These are phyloP conservation scores for Aulostomus chinensis DNA, from an alignment of 2,797 vertebrate genomes.

Conservation along the genomic window DNA sequence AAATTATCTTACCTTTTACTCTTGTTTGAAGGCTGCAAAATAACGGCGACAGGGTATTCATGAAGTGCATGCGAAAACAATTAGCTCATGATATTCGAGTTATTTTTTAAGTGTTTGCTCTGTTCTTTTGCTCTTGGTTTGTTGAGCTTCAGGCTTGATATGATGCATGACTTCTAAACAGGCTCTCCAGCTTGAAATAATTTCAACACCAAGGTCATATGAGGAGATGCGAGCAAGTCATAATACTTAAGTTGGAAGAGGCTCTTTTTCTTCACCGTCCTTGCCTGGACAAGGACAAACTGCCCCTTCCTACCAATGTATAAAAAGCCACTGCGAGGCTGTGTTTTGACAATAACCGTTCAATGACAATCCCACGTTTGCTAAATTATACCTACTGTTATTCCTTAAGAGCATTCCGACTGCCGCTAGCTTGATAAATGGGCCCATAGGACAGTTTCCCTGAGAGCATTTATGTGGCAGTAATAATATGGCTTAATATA, in stretches of 20 bases:
- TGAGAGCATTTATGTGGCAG: slow-evolving; percentile 60
- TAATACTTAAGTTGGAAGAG: slow-evolving; percentile 30
- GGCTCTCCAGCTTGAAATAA: slow-evolving; percentile 15
- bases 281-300: slow-evolving; percentile 33
- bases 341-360: slow-evolving; percentile 37
- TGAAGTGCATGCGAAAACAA: too few species aligned
- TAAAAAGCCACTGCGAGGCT: slow-evolving; percentile 5
- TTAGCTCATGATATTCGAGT: too few species aligned
- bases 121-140: neutral
- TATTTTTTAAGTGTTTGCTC: too few species aligned
- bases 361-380: slow-evolving; percentile 14
- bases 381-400: slow-evolving; percentile 35
- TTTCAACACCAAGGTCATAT: slow-evolving; percentile 39
- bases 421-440: slow-evolving; percentile 37
- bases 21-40: neutral
- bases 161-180: slow-evolving; percentile 22
- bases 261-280: slow-evolving; percentile 24
- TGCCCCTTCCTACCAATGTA: slow-evolving; percentile 5
- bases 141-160: neutral
- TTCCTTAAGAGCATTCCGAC: slow-evolving; percentile 47
- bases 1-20: slow-evolving; percentile 2
- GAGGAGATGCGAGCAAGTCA: slow-evolving; percentile 20
- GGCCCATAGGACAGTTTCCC: slow-evolving; percentile 48
- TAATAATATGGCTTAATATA: slow-evolving; percentile 46
- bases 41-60: too few species aligned